phyloP scores from a whole-genome alignment of 2,888 invertebrate species.

The Agriopis leucophaearia region DNA sequence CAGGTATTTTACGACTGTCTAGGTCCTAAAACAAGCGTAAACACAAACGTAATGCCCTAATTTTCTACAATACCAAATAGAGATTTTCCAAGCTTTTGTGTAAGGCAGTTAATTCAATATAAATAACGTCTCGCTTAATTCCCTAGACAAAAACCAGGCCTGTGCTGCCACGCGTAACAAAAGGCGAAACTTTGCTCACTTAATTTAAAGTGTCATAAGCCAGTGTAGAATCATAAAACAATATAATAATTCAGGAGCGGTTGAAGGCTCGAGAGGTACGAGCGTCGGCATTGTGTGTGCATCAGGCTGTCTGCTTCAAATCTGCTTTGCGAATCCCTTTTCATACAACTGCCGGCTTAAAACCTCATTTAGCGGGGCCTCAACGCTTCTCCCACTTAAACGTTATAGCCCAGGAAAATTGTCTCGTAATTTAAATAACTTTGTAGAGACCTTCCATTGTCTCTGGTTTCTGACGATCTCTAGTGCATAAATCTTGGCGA shows the following conservation, averaged over 20 bases:
- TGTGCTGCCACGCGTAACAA: slow-evolving; percentile 54
- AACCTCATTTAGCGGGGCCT: slow-evolving; percentile 80
- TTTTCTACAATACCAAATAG: slow-evolving; percentile 6
- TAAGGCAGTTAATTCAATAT: slow-evolving; percentile 27
- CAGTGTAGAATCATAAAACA: slow-evolving; percentile 74
- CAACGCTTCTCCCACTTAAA: slow-evolving; percentile 75
- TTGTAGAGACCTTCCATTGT: slow-evolving; percentile 72
- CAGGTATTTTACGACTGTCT: slow-evolving; percentile 10
- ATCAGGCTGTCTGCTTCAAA: slow-evolving; percentile 68
- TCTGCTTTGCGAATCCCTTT: slow-evolving; percentile 80
- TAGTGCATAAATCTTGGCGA: slow-evolving; percentile 71
- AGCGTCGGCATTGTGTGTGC: slow-evolving; percentile 67
- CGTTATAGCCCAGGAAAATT: slow-evolving; percentile 79
- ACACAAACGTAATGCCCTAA: neutral
- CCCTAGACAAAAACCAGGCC: slow-evolving; percentile 46
- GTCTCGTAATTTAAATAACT: slow-evolving; percentile 84
- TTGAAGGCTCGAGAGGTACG: slow-evolving; percentile 65
- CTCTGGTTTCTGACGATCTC: slow-evolving; percentile 65
- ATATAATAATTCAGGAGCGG: slow-evolving; percentile 69
- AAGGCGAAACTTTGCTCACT: slow-evolving; percentile 63
- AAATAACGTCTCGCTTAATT: slow-evolving; percentile 36
- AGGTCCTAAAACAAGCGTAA: slow-evolving; percentile 5
- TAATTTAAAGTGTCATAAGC: slow-evolving; percentile 76
- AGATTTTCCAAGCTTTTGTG: slow-evolving; percentile 12
- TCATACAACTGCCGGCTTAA: slow-evolving; percentile 76